Percentiles rank a stretch among this genome's conserved stretches.
phyloP scores from a whole-genome alignment of 2,113 vertebrate genomes.

The Gobio gobio region DNA sequence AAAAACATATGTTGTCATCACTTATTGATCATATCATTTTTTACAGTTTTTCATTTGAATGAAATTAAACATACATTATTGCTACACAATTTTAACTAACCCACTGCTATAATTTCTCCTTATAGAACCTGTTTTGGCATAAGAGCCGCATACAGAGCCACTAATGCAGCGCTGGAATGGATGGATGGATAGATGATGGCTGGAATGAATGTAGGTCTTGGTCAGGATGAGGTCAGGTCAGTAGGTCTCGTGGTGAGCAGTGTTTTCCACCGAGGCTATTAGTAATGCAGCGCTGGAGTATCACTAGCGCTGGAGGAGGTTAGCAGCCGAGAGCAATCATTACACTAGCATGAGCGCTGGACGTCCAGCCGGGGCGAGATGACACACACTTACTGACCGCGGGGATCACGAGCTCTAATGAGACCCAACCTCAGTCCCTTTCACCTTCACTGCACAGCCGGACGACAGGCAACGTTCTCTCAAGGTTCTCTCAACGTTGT shows the following conservation, averaged over 20 bases:
- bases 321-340: slow-evolving; percentile 48
- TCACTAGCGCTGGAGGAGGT: slow-evolving; percentile 8
- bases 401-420: slow-evolving; percentile 44
- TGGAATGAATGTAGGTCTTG: background rate
- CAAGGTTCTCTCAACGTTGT: too few species aligned
- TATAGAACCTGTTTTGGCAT: background rate
- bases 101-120: too few species aligned
- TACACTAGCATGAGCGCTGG: slow-evolving; percentile 58
- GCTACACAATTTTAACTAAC: too few species aligned
- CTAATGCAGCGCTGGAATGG: too few species aligned
- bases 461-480: slow-evolving; percentile 17
- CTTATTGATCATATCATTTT: too few species aligned
- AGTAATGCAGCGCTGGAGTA: slow-evolving; percentile 34
- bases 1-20: too few species aligned
- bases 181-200: too few species aligned
- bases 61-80: too few species aligned
- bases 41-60: too few species aligned
- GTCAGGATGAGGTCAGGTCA: background rate
- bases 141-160: background rate
- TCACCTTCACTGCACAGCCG: slow-evolving; percentile 66
- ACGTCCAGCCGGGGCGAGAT: slow-evolving; percentile 57
- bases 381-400: slow-evolving; percentile 54
- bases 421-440: slow-evolving; percentile 56
- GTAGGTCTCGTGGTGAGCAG: background rate
- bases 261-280: slow-evolving; percentile 43